Base-by-base conservation (phyloP, 2,113 vertebrate genomes). In the Brachyhypopomus occidentalis region DNA sequence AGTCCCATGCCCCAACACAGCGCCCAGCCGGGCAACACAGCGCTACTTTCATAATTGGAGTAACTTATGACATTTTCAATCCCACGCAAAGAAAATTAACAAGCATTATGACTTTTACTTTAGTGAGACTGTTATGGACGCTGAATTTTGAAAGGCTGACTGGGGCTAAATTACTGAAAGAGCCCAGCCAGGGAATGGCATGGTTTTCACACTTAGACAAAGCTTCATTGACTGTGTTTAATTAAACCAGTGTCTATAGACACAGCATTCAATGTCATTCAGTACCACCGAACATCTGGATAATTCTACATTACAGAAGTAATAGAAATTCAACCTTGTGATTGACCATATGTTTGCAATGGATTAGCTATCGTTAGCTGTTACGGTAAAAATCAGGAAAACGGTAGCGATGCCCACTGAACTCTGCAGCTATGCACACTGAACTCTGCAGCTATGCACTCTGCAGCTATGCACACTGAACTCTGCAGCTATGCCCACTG, bases 41-140 rank as follows among this genome's bases (percentile, higher is more conserved):
- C 78, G 85, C 74, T 86, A 87, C 86, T 90, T 88, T 86, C 83
- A 86, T 88, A 88, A 89, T 86, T 84, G 84, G 79, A 84, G 81
- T 83, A 86, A 86, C 81, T 88, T 88, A 87, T 87, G 81, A 84
- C 74, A 73, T 83, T 81, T 84, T 52, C 62, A 52, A 52, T 38
- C 56, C 64, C 60, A 7, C 22, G 30, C 38, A 73, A 34, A 72
- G 58, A 79, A 84, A 79, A 86, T 88, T 63, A 85, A 82, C 79
- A 83, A 58, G 82, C 69, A 79, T 84, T 87, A 78, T 76, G 67
- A 81, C 78, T 82, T 81, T 82, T 84, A 72, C 75, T 77, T 84
- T 76, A 74, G 59, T 11, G 60, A 41, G 64, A 58, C 62, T n/a
- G 58, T 70, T 73, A 79, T 25, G 23, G 38, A 76, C 23, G 55